These are phyloP conservation scores for Clarias pachynema DNA, from an alignment of 2,797 vertebrate genomes.

Conservation along the genomic window DNA sequence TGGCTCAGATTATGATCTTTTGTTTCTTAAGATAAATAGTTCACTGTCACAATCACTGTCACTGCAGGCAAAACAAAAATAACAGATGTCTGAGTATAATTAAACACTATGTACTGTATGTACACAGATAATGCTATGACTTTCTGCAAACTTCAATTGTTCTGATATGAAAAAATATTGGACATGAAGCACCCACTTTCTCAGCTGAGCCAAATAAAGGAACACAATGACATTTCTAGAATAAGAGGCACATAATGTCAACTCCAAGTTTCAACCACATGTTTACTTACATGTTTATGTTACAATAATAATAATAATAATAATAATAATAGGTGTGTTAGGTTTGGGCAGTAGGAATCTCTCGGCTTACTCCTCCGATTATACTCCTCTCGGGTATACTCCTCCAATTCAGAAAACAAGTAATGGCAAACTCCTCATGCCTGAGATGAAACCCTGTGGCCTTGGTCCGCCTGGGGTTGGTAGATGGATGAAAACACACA, in stretches of 20 bases:
- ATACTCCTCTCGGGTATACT: too few relatives aligned
- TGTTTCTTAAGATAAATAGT: constrained; percentile 49
- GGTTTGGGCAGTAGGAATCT: background rate
- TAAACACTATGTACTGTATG: constrained; percentile 18
- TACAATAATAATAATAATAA: constrained; percentile 7
- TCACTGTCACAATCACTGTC: constrained; percentile 56
- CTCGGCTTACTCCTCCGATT: too few relatives aligned
- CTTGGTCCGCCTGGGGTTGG: background rate
- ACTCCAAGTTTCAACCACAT: background rate
- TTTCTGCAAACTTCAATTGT: constrained; percentile 7
- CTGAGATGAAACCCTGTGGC: constrained; percentile 2
- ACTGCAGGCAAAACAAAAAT: constrained; percentile 34
- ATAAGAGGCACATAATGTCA: constrained; percentile 27
- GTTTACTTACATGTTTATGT: constrained; percentile 34
- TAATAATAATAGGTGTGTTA: constrained; percentile 3
- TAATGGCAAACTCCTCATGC: constrained; percentile 4
- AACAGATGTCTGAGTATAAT: constrained; percentile 23
- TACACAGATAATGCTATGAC: constrained; percentile 30
- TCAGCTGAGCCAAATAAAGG: background rate
- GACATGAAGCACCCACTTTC: background rate
- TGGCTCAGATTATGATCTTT: constrained; percentile 74
- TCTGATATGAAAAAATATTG: constrained; percentile 23
- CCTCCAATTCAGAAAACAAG: constrained; percentile 2
- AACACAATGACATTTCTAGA: constrained; percentile 6
- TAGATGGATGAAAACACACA: background rate